phyloP scores from a whole-genome alignment of 2,113 vertebrate genomes.

The Phylloscopus trochiloides region DNA sequence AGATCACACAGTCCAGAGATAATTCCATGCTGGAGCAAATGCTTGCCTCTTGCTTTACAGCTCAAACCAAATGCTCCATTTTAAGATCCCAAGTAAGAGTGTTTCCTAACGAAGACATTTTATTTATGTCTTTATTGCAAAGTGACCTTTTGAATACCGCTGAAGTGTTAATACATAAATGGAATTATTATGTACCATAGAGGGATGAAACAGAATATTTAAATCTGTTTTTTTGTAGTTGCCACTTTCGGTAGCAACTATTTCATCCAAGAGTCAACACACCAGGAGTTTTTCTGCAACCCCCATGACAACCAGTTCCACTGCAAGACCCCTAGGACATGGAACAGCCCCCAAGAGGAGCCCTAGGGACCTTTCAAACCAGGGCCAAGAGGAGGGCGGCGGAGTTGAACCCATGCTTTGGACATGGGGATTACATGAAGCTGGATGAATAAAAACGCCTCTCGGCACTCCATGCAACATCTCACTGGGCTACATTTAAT shows the following conservation, averaged over 20 bases:
- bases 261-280: not conserved
- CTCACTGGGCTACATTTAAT: not conserved
- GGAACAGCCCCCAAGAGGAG: not conserved
- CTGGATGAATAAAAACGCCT: not conserved
- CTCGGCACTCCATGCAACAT: not conserved
- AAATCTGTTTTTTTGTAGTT: not conserved
- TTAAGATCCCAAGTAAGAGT: not conserved
- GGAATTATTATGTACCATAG: not conserved
- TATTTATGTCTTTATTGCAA: not conserved
- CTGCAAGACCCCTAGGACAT: not conserved
- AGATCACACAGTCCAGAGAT: not conserved
- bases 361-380: not conserved
- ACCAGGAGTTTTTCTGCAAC: not conserved
- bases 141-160: not conserved
- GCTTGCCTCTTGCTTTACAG: not conserved
- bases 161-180: not conserved
- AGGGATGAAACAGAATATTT: not conserved
- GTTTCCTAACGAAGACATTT: not conserved
- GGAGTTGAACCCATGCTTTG: rapidly evolving
- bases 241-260: rapidly evolving
- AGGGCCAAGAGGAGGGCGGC: rapidly evolving
- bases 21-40: not conserved
- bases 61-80: not conserved
- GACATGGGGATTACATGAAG: not conserved
- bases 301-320: not conserved